A percentile compares a stretch with the other conserved stretches of the same genome.
Evolutionary conservation across 30 jellyfish, hydroid and myxozoan species (phyloP).

Genomic region (Phacellophora camtschatica): DNA sequence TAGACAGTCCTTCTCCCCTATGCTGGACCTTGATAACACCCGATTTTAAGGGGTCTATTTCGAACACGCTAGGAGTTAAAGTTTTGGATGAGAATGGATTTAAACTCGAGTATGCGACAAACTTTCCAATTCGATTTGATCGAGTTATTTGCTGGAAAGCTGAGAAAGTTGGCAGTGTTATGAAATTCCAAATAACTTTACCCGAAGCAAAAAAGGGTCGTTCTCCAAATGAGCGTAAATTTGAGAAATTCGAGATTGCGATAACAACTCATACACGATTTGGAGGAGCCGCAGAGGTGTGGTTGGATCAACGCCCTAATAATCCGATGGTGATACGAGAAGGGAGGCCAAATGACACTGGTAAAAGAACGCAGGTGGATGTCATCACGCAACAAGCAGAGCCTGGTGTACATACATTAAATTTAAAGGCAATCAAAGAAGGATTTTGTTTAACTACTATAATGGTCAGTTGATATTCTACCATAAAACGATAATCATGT

Average conservation of each 20-base stretch:
- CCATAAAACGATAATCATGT: neutral
- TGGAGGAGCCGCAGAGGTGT: slow-evolving; percentile 92
- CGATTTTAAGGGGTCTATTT: slow-evolving; percentile 74
- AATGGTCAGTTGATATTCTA: slow-evolving; percentile 50
- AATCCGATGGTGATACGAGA: slow-evolving; percentile 70
- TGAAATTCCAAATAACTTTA: slow-evolving; percentile 67
- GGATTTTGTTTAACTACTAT: slow-evolving; percentile 94
- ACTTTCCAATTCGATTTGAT: slow-evolving; percentile 95
- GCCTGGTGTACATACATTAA: slow-evolving; percentile 87
- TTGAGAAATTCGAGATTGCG: slow-evolving; percentile 72
- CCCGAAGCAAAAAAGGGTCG: slow-evolving; percentile 25
- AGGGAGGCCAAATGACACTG: slow-evolving; percentile 94
- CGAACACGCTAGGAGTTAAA: slow-evolving; percentile 67
- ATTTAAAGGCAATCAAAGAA: slow-evolving; percentile 48
- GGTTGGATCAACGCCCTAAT: slow-evolving; percentile 88
- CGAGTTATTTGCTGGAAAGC: slow-evolving; percentile 97
- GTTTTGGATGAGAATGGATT: slow-evolving; percentile 79
- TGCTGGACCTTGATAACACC: slow-evolving; percentile 98
- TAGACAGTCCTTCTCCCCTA: slow-evolving; percentile 88
- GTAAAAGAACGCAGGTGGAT: slow-evolving; percentile 96
- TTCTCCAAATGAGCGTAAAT: neutral
- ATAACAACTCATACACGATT: slow-evolving; percentile 94
- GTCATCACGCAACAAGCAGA: slow-evolving; percentile 70
- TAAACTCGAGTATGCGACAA: slow-evolving; percentile 94
- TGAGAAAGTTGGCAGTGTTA: slow-evolving; percentile 72